Base-by-base conservation (phyloP, 2,797 vertebrate genomes). In the Cichlasoma orientale region DNA sequence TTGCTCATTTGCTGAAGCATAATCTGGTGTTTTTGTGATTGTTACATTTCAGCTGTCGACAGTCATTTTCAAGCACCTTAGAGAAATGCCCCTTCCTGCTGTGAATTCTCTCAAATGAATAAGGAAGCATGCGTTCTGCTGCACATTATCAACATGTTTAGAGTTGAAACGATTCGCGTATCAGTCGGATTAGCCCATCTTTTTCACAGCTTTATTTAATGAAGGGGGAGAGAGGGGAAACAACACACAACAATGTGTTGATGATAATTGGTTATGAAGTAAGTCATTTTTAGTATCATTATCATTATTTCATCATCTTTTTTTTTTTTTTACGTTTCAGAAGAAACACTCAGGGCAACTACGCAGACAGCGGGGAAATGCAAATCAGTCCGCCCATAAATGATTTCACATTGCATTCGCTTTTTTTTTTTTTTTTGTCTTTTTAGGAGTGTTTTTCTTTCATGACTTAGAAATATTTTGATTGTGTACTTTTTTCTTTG, bases 1-100 rank as follows among this genome's bases (percentile, higher is more conserved):
- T 74, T 78, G 63, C 70, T 87, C 61, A 50, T 57, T 82, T 83
- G 58, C 72, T 19, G 36, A 29, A 80, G 58, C 36, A 56, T 52
- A 74, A 69, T 75, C 13, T 38, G n/a, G 4, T 25, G 50, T 33
- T 54, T 66, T 58, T 73, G 38, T 66, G 53, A 38, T 68, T 23
- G 23, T 54, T 19, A 50, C 56, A 55, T 68, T 77, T 36, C 19
- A 8, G 23, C 38, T 36, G 36, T 23, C 68, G 50, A 52, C 4
- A 5, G 59, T 56, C 1, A 53, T 74, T 76, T 86, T 47, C 59
- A 50, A 54, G 21, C 13, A 41, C 38, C 19, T 52, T 55, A 21
- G 68, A 47, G 10, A 66, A 52, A 19, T n/a, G 5, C 1, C 7
- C 21, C 8, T n/a, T 61, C 29, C 14, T 29, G 14, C 69, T 41